Conservation (phyloP, 2,888 invertebrate genomes). For the Pachycephus smyrnensis region DNA sequence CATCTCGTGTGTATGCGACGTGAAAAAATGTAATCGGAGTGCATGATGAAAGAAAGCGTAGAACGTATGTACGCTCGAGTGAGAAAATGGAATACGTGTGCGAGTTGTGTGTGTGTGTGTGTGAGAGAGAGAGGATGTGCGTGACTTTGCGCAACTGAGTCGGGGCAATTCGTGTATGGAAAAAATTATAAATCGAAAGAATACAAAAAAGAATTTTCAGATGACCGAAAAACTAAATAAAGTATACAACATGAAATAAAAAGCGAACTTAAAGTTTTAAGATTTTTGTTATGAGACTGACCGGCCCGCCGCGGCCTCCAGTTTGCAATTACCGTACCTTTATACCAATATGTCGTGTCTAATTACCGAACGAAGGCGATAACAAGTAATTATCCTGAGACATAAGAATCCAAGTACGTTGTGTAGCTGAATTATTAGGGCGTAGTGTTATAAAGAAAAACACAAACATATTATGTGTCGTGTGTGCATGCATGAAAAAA, state of each 20-base stretch:
- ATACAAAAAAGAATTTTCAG: slow-evolving; percentile 4
- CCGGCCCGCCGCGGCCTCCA: slow-evolving; percentile 56
- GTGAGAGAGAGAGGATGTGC: slow-evolving; percentile 21
- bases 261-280: slow-evolving; percentile 34
- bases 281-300: slow-evolving; percentile 64
- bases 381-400: slow-evolving; percentile 6
- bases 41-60: slow-evolving; percentile 4
- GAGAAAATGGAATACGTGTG: not conserved
- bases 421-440: slow-evolving; percentile 28
- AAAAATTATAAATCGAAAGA: slow-evolving; percentile 14
- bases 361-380: slow-evolving; percentile 24
- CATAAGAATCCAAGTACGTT: slow-evolving; percentile 28
- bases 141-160: slow-evolving; percentile 40
- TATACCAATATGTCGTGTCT: slow-evolving; percentile 42
- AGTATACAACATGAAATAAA: slow-evolving; percentile 20
- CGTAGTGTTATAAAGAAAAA: slow-evolving; percentile 29
- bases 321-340: slow-evolving; percentile 59
- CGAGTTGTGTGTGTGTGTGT: slow-evolving; percentile 33
- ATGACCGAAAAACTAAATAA: slow-evolving; percentile 21
- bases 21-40: slow-evolving; percentile 20
- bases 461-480: slow-evolving; percentile 33
- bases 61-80: slow-evolving; percentile 25
- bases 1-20: slow-evolving; percentile 41
- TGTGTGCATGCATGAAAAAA: slow-evolving; percentile 26
- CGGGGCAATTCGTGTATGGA: slow-evolving; percentile 54